Conservation (phyloP, 2,888 invertebrate genomes). For the Leptinotarsa juncta region DNA sequence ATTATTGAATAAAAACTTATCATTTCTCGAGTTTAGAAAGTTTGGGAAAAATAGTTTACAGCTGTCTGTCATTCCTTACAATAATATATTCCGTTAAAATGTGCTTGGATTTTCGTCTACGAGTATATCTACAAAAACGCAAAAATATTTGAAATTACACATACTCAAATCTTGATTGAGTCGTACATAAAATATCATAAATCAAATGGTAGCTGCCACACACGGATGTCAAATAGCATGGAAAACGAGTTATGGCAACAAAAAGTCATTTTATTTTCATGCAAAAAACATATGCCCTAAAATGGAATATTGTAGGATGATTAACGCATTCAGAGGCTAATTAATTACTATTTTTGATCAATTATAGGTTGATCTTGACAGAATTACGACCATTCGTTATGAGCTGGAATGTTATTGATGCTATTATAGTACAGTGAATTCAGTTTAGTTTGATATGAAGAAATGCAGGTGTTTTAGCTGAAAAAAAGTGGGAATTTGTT, state of each 20-base stretch:
- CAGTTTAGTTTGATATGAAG: too few species aligned
- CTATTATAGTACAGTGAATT: background rate
- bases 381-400: slow-evolving; percentile 19
- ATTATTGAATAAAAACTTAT: too few species aligned
- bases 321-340: slow-evolving; percentile 20
- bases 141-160: background rate
- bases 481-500: too few species aligned
- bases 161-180: background rate
- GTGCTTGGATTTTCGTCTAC: background rate
- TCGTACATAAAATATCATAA: background rate
- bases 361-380: slow-evolving; percentile 36
- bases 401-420: background rate
- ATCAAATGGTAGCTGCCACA: slow-evolving; percentile 10
- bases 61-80: too few species aligned
- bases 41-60: too few species aligned
- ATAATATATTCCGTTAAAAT: background rate
- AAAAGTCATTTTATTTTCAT: slow-evolving; percentile 3
- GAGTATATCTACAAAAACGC: background rate
- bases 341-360: slow-evolving; percentile 33
- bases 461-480: too few species aligned
- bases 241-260: background rate
- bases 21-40: too few species aligned
- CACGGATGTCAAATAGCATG: slow-evolving; percentile 14
- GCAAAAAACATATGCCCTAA: slow-evolving; percentile 28
- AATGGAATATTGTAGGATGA: slow-evolving; percentile 34